Base-by-base conservation (phyloP, 2,797 vertebrate species). In the Oreortyx pictus region DNA sequence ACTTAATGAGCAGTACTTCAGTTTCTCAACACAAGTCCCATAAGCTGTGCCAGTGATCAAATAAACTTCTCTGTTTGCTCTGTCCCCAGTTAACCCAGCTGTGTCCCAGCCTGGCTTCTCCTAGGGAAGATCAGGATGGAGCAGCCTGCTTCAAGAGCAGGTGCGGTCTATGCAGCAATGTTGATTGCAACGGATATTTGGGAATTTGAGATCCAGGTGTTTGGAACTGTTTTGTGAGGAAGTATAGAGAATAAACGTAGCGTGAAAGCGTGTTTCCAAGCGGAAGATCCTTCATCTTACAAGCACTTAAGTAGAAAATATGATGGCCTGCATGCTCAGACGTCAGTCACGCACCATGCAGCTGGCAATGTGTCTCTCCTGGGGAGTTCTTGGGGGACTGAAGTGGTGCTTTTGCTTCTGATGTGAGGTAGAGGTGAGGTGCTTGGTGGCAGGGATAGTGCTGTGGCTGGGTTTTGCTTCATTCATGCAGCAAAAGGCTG, bases 191-290 rank as follows among this genome's bases (percentile, higher is more conserved):
- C 6, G 17, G 35, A 17, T 87, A 39, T 66, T 62, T 65, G 31
- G 66, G 62, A 66, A 78, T 90, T 72, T 66, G 66, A 71, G 68
- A 72, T 80, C 54, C 27, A 59, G 47, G 14, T 6, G 0, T 81
- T 77, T 60, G 62, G 49, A 89, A 80, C 35, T 1, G 2, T 68
- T 80, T 92, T 37, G 29, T 13, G 29, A 90, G 27, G 54, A 86
- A 82, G 41, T 6, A 3, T 16, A 64, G 64, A 71, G 57, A 64
- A 81, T 49, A 59, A 82, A 72, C 1, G 0, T 47, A 77, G 61
- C 0, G 0, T 78, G n/a, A 60, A 77, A 50, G 5, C 0, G 0
- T 39, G 13, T n/a, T 62, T 87, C 61, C 43, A 77, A 44, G 65
- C 3, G 1, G 81, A 90, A 90, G 90, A 66, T 77, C n/a, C 11